Evolutionary conservation across 2,888 invertebrate species (phyloP).

Genomic region (Tachystola acroxantha): DNA sequence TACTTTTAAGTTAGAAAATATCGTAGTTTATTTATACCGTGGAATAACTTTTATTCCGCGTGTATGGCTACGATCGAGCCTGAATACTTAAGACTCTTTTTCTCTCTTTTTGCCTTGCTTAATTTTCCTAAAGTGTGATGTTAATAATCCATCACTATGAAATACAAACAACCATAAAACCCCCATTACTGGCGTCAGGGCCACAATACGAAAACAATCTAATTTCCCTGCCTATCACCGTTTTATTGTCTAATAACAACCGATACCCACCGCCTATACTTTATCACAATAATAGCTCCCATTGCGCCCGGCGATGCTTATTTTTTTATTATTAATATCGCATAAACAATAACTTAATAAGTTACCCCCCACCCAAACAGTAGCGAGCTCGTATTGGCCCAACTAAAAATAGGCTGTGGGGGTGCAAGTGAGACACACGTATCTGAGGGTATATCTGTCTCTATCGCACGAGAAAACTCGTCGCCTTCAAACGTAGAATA

Average conservation of each 20-base stretch:
- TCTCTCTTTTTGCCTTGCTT: too few relatives aligned
- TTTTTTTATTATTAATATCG: conserved; percentile 74
- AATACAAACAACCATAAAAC: conserved; percentile 50
- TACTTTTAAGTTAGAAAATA: too few relatives aligned
- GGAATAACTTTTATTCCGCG: too few relatives aligned
- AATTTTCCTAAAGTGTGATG: too few relatives aligned
- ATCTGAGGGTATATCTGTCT: conserved; percentile 34
- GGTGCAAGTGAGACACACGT: conserved; percentile 49
- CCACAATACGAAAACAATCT: conserved; percentile 55
- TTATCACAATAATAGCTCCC: conserved; percentile 53
- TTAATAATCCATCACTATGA: conserved; percentile 21
- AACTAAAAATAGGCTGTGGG: conserved; percentile 71
- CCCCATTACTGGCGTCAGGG: conserved; percentile 41
- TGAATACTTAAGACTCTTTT: too few relatives aligned
- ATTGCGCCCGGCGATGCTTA: conserved; percentile 44
- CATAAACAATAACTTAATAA: conserved; percentile 77
- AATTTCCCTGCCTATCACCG: conserved; percentile 50
- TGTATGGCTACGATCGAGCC: too few relatives aligned
- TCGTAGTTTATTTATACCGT: too few relatives aligned
- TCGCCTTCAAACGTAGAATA: conserved; percentile 71
- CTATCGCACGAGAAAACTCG: conserved; percentile 57
- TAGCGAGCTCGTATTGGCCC: conserved; percentile 65
- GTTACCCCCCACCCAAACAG: conserved; percentile 65
- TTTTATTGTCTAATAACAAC: conserved; percentile 56
- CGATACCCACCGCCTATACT: conserved; percentile 41